Evolutionary conservation across 2,797 vertebrate species (phyloP).

Genomic region (Pseudomugil gertrudae): DNA sequence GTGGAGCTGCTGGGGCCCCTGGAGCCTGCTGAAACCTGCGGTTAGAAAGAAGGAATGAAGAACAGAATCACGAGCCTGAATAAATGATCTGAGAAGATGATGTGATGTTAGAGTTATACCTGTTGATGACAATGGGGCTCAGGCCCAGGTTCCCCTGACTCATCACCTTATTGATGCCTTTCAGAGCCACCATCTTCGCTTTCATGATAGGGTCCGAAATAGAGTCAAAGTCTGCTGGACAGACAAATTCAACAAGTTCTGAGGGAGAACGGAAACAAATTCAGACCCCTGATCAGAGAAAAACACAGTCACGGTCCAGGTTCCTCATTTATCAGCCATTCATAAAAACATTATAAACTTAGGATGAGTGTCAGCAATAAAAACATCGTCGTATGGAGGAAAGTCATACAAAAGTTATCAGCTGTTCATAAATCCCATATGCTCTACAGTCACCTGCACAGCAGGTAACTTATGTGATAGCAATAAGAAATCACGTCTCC

Average conservation of each 20-base stretch:
- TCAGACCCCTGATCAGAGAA: neutral
- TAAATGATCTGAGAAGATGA: neutral
- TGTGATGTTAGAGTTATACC: conserved; percentile 71
- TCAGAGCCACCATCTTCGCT: conserved; percentile 98
- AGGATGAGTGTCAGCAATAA: no score
- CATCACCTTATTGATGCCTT: conserved; percentile 99
- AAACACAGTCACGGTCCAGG: neutral
- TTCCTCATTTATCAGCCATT: no score
- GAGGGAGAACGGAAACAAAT: neutral
- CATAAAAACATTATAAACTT: no score
- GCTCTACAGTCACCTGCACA: no score
- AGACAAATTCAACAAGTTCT: conserved; percentile 10
- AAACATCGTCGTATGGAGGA: no score
- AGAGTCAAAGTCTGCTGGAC: conserved; percentile 88
- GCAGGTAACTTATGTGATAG: no score
- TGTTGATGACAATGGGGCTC: conserved; percentile 90
- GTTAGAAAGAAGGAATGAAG: neutral
- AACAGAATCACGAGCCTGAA: neutral
- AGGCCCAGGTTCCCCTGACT: conserved; percentile 90
- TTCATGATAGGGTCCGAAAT: conserved; percentile 99
- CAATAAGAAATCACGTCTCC: no score
- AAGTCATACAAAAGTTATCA: no score
- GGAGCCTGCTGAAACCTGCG: conserved; percentile 71
- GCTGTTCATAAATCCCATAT: no score
- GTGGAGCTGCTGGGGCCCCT: neutral